Evolutionary conservation across 2,113 vertebrate genomes (phyloP).

Genomic region (Cyanistes caeruleus): DNA sequence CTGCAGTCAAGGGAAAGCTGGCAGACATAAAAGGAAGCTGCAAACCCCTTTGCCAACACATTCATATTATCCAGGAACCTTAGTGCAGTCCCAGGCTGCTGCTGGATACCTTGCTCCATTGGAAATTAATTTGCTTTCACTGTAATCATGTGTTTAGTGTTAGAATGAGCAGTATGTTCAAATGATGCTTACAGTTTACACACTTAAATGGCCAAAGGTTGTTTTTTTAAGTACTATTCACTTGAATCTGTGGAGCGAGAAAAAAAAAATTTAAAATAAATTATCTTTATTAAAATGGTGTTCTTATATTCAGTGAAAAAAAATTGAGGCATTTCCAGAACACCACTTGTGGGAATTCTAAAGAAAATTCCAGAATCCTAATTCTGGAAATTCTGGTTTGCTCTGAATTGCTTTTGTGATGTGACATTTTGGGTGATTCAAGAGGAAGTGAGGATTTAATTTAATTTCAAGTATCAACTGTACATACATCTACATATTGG

Average conservation of each 20-base stretch:
- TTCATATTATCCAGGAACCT: not conserved
- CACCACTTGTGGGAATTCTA: not conserved
- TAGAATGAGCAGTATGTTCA: not conserved
- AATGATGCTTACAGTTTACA: not conserved
- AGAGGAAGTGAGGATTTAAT: not conserved
- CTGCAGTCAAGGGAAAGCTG: constrained; percentile 5
- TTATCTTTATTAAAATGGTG: not conserved
- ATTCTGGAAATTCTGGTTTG: not conserved
- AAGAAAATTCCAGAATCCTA: not conserved
- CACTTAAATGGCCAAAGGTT: not conserved
- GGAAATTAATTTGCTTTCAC: not conserved
- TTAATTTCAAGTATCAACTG: not conserved
- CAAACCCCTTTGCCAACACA: not conserved
- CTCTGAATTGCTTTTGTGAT: not conserved
- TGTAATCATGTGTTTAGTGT: not conserved
- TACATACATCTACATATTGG: not conserved
- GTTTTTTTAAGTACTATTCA: not conserved
- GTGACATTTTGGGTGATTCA: not conserved
- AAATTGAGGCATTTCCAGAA: not conserved
- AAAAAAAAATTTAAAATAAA: not conserved
- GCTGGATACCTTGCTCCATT: not conserved
- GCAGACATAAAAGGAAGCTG: not conserved
- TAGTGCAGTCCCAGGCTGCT: not conserved
- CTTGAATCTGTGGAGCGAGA: not conserved
- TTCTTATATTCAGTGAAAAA: not conserved